Percentiles rank a stretch among this genome's conserved stretches.
phyloP scores from a whole-genome alignment of 2,888 invertebrate genomes.

The Ditula angustiorana region DNA sequence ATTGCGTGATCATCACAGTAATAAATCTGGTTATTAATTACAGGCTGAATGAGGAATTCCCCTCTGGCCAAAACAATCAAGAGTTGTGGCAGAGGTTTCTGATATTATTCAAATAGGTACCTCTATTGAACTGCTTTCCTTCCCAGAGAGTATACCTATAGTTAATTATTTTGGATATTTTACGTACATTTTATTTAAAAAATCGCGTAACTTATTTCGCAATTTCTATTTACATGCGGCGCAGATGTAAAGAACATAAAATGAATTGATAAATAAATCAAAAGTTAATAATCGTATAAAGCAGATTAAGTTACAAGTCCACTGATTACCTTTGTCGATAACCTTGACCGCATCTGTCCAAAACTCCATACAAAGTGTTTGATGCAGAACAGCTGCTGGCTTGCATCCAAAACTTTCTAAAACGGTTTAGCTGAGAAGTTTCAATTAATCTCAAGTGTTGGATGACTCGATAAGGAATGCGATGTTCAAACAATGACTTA shows the following conservation, averaged over 20 bases:
- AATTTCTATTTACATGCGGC: conserved; percentile 10
- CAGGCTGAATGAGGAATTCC: conserved; percentile 14
- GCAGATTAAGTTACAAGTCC: conserved; percentile 22
- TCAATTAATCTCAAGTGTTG: conserved; percentile 64
- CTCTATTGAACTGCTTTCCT: background rate
- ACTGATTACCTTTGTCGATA: conserved; percentile 41
- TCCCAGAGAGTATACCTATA: background rate
- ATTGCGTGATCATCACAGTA: conserved; percentile 17
- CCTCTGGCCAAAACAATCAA: conserved; percentile 19
- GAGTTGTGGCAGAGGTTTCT: conserved; percentile 3
- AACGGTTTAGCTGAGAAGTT: conserved; percentile 70
- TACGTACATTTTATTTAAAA: conserved; percentile 3
- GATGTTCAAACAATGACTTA: conserved; percentile 32
- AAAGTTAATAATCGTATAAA: conserved; percentile 12
- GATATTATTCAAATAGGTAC: background rate
- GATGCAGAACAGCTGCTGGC: conserved; percentile 71
- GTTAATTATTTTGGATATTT: conserved; percentile 7
- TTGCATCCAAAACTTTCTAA: conserved; percentile 74
- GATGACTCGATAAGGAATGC: conserved; percentile 31
- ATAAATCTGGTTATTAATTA: conserved; percentile 26
- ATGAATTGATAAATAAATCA: conserved; percentile 12
- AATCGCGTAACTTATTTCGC: conserved; percentile 22
- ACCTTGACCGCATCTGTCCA: conserved; percentile 71
- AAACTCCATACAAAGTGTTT: conserved; percentile 59
- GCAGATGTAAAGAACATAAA: conserved; percentile 12